Percentiles rank a stretch among this genome's conserved stretches.
Evolutionary conservation across 2,888 invertebrate species (phyloP).

Genomic region (Boloria selene): DNA sequence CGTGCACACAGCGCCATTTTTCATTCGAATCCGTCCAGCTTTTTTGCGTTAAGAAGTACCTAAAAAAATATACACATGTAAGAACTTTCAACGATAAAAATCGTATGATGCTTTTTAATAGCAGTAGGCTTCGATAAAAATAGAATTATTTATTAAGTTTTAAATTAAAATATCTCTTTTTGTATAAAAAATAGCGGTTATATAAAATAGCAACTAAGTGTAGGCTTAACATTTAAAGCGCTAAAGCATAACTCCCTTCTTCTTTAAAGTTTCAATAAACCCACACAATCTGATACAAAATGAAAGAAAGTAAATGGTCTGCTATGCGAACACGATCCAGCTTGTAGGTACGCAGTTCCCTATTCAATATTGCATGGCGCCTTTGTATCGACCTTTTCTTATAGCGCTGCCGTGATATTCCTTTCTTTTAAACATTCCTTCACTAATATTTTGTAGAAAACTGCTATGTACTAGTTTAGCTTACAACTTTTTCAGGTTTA

Average conservation of each 20-base stretch:
- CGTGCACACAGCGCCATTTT: no score
- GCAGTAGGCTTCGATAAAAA: no score
- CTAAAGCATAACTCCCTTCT: neutral
- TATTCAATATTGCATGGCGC: conserved; percentile 54
- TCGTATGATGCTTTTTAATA: no score
- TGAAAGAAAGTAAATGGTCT: conserved; percentile 5
- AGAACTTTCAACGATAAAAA: no score
- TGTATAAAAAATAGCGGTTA: neutral
- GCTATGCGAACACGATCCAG: neutral
- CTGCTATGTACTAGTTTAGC: neutral
- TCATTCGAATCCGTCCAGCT: no score
- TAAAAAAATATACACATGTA: no score
- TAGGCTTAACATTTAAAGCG: neutral
- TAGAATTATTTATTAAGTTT: no score
- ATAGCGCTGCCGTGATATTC: neutral
- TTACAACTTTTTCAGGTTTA: neutral
- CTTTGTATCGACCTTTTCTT: conserved; percentile 41
- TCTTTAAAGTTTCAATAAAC: neutral
- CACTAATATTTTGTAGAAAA: neutral
- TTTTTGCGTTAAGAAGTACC: no score
- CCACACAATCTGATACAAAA: neutral
- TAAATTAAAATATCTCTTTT: no score
- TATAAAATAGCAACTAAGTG: neutral
- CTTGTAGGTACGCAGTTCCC: conserved; percentile 37
- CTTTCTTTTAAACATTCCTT: neutral